Evolutionary conservation across 2,113 vertebrate genomes (phyloP), one percentile per base, ranked within the genome.

Genomic region (Terrapene triunguis): DNA sequence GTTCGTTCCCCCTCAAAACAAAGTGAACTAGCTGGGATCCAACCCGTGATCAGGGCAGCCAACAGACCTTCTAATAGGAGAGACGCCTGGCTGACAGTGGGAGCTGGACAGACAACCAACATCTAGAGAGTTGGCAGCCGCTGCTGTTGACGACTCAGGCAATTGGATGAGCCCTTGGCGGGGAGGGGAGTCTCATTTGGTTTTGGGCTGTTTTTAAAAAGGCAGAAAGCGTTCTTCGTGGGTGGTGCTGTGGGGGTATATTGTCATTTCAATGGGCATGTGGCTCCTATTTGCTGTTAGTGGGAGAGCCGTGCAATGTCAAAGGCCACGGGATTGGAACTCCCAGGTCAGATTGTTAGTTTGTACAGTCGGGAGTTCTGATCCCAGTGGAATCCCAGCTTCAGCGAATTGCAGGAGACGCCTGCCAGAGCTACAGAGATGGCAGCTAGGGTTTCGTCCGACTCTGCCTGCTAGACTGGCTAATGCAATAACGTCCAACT

Each of bases 131-230:
- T 59, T 35, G 76, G n/a, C 21, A 35, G n/a, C 62, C 51, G 54
- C 81, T 42, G 0, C 0, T 25, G 55, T 0, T 76, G 0, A 44
- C 95, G n/a, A 0, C 2, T 2, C 55, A 25, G 53, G 81, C 50
- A 54, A 74, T 50, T 14, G 48, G 21, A 35, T 47, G 47, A 85
- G 62, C 19, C 17, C 62, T n/a, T 69, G 62, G 78, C 6, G 10
- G 22, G 22, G 38, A 84, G 32, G 0, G 14, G 32, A 19, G 57
- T 19, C 80, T 35, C 1, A 80, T n/a, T 29, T 27, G 78, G 35
- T 55, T 1, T 4, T 21, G 4, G 4, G 1, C 35, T 42, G 74
- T 72, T 80, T 82, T 74, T 54, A 11, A 3, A 38, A 22, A 1
- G 0, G 13, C 19, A 59, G 10, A 0, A 53, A 42, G 55, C 3